Percentiles rank a stretch among this genome's conserved stretches.
Conservation (phyloP, 2,797 vertebrate genomes). For the Hapalemur alaotrensis region DNA sequence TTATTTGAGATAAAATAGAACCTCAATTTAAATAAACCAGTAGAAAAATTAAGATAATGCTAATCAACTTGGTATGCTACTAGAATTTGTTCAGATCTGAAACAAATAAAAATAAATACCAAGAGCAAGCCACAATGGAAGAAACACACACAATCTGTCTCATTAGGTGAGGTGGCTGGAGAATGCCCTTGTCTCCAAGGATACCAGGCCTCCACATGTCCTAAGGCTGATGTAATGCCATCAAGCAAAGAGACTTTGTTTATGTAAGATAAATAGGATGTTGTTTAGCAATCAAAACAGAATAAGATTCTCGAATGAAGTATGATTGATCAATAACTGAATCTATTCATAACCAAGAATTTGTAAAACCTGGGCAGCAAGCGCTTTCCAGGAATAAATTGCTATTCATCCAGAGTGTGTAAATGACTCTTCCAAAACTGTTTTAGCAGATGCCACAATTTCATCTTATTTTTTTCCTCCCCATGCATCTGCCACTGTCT, state of each 20-base stretch:
- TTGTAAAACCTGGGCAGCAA: neutral
- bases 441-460: neutral
- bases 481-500: neutral
- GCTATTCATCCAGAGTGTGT: neutral
- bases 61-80: neutral
- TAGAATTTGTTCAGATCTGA: neutral
- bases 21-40: neutral
- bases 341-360: neutral
- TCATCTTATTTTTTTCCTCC: neutral
- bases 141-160: neutral
- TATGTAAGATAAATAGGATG: neutral
- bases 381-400: conserved; percentile 5
- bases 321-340: neutral
- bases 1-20: neutral
- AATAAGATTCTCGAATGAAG: neutral
- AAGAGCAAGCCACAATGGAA: neutral
- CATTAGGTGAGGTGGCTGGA: neutral
- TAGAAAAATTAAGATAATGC: neutral
- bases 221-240: neutral
- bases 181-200: neutral
- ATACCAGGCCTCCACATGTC: neutral
- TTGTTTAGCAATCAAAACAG: neutral
- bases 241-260: neutral
- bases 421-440: conserved; percentile 33
- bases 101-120: neutral